phyloP scores from a whole-genome alignment of 2,113 vertebrate species.

The Thymallus thymallus region DNA sequence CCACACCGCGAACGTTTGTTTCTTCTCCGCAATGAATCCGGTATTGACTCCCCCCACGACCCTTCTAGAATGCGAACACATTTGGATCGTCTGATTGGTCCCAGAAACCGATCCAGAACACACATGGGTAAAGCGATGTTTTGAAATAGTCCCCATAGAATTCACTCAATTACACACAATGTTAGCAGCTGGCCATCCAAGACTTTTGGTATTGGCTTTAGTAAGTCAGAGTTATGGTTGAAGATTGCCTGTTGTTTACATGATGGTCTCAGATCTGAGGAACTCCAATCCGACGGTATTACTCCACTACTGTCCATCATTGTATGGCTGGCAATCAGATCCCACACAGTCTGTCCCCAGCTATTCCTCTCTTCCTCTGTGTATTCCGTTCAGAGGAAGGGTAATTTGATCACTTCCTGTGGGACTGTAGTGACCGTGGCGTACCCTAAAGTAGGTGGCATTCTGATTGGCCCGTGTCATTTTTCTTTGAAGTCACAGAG shows the following conservation, averaged over 20 bases:
- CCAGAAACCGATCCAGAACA: too few species aligned
- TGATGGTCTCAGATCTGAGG: not conserved
- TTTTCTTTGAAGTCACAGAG: not conserved
- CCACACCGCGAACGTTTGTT: too few species aligned
- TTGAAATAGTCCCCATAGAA: not conserved
- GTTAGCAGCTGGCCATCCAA: too few species aligned
- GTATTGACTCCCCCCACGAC: too few species aligned
- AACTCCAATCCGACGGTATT: not conserved
- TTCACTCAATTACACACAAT: not conserved
- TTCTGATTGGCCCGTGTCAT: not conserved
- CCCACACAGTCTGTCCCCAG: not conserved
- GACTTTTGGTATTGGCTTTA: not conserved
- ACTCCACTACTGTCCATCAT: too few species aligned
- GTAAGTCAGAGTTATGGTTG: not conserved
- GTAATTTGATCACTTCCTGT: constrained; percentile 19
- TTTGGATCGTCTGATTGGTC: too few species aligned
- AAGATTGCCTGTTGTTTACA: not conserved
- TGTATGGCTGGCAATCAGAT: not conserved
- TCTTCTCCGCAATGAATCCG: too few species aligned
- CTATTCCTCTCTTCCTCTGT: not conserved
- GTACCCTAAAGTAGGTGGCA: too few species aligned
- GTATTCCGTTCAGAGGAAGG: constrained; percentile 2
- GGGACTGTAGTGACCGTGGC: not conserved
- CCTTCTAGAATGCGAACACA: too few species aligned
- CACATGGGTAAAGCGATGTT: too few species aligned